A percentile compares a stretch with the other conserved stretches of the same genome.
phyloP scores from a whole-genome alignment of 2,113 vertebrate species.

The Platysternon megacephalum region DNA sequence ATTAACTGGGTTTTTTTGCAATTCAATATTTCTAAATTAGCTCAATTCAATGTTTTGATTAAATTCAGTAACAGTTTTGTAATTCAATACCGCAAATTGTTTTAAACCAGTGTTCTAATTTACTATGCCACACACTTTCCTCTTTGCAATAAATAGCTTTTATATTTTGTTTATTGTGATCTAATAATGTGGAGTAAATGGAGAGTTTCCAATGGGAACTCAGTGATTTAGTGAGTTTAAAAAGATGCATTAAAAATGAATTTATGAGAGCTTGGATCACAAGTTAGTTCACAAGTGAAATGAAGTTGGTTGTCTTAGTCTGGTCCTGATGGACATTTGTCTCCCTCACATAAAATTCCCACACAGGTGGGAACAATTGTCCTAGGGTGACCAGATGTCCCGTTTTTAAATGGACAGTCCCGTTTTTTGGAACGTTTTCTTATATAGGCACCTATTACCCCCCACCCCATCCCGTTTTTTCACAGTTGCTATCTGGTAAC shows the following conservation, averaged over 20 bases:
- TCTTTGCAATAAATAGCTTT: neutral
- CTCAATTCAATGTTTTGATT: slow-evolving; percentile 7
- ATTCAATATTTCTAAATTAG: slow-evolving; percentile 36
- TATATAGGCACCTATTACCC: too few relatives aligned
- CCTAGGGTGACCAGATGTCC: too few relatives aligned
- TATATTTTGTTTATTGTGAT: neutral
- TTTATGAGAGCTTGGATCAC: neutral
- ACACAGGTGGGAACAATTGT: neutral
- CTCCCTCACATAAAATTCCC: neutral
- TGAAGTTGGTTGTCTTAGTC: neutral
- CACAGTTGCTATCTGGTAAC: too few relatives aligned
- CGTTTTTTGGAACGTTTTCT: too few relatives aligned
- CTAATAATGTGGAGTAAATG: slow-evolving; percentile 13
- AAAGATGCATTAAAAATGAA: neutral
- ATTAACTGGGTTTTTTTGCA: neutral
- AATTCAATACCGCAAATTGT: neutral
- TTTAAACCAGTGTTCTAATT: slow-evolving; percentile 12
- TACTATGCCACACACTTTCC: neutral
- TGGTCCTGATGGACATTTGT: neutral
- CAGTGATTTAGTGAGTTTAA: neutral
- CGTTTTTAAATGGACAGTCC: too few relatives aligned
- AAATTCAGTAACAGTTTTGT: neutral
- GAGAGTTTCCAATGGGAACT: neutral
- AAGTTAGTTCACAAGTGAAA: neutral
- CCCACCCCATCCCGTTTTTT: too few relatives aligned